Evolutionary conservation across 2,888 invertebrate genomes (phyloP).

Genomic region (Eulithis prunata): DNA sequence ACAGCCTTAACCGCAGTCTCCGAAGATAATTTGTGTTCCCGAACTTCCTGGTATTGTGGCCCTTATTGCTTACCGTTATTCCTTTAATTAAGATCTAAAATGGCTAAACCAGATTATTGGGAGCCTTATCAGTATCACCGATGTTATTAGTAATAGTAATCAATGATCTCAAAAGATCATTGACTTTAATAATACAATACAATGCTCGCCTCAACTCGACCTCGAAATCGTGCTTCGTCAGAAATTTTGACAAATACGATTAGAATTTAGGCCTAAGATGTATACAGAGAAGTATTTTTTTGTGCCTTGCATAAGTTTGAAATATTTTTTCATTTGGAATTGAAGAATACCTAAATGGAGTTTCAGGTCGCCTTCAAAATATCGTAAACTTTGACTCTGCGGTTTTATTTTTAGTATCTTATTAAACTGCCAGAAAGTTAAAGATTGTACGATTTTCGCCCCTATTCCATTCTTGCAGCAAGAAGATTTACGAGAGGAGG

Average conservation of each 20-base stretch:
- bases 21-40: conserved; percentile 16
- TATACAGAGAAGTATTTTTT: no score
- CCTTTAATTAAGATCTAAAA: no score
- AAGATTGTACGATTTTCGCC: conserved; percentile 71
- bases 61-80: conserved; percentile 2
- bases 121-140: no score
- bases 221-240: no score
- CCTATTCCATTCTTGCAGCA: conserved; percentile 68
- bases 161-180: no score
- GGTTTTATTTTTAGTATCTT: conserved; percentile 74
- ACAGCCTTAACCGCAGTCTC: conserved; percentile 16
- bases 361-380: conserved; percentile 15
- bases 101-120: no score
- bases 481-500: conserved; percentile 67
- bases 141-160: no score
- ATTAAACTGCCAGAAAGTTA: conserved; percentile 80
- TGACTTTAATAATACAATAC: no score
- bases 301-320: background rate
- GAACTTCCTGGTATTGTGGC: conserved; percentile 14
- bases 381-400: conserved; percentile 26
- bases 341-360: background rate
- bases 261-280: no score
- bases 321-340: background rate
- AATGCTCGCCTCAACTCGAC: no score
- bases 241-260: no score